Evolutionary conservation across 2,113 vertebrate species (phyloP).

Genomic region (Zosterops japonicus): DNA sequence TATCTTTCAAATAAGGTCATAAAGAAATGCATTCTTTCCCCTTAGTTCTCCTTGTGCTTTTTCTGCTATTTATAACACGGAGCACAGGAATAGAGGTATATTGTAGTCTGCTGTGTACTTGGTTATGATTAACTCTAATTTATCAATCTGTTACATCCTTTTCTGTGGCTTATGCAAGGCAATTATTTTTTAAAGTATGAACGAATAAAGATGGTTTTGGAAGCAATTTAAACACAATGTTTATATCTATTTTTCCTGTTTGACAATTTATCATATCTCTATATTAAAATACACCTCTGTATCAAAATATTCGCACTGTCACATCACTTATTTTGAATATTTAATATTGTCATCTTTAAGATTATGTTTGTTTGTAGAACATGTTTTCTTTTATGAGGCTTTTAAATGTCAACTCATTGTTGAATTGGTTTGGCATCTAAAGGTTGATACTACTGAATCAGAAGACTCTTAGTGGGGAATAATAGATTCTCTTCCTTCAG

Average conservation of each 20-base stretch:
- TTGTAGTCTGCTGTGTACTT: slow-evolving; percentile 52
- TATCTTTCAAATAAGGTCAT: slow-evolving; percentile 86
- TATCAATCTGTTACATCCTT: slow-evolving; percentile 64
- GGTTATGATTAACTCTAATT: slow-evolving; percentile 69
- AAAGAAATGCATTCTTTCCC: slow-evolving; percentile 79
- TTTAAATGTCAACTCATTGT: slow-evolving; percentile 26
- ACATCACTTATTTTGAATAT: not conserved
- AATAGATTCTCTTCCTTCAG: not conserved
- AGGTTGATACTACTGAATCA: not conserved
- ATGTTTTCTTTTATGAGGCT: not conserved
- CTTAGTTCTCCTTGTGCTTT: slow-evolving; percentile 75
- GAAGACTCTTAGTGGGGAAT: not conserved
- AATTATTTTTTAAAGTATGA: slow-evolving; percentile 59
- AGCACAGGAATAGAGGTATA: slow-evolving; percentile 52
- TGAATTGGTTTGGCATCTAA: not conserved
- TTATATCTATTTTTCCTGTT: slow-evolving; percentile 33
- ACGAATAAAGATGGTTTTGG: slow-evolving; percentile 20
- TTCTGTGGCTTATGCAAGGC: slow-evolving; percentile 37
- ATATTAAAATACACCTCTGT: not conserved
- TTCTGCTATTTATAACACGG: slow-evolving; percentile 66
- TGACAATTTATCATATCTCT: not conserved
- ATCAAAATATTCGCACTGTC: not conserved
- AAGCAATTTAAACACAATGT: slow-evolving; percentile 47
- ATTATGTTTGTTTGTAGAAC: not conserved
- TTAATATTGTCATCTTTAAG: not conserved